Percentiles rank a stretch among this genome's conserved stretches.
These are phyloP conservation scores for Daphoenositta chrysoptera DNA, from an alignment of 2,113 vertebrate species.

Conservation along the genomic window DNA sequence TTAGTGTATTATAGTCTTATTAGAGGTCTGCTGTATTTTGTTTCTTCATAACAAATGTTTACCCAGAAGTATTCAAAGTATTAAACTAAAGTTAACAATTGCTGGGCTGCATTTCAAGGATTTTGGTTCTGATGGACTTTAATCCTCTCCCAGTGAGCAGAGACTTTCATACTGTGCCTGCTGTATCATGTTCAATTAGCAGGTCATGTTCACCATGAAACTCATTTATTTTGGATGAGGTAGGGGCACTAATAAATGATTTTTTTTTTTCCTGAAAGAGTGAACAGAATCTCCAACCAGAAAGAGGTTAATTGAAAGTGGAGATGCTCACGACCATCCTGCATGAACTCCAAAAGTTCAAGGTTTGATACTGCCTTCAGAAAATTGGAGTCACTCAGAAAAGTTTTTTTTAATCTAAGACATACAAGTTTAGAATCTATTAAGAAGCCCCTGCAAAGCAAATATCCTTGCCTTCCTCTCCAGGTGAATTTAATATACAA, in stretches of 20 bases:
- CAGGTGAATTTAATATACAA: not conserved
- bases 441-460: not conserved
- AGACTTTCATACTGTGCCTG: not conserved
- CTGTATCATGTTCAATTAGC: not conserved
- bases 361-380: not conserved
- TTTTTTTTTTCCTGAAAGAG: not conserved
- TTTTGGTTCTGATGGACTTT: not conserved
- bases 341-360: not conserved
- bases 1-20: not conserved
- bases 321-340: not conserved
- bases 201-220: not conserved
- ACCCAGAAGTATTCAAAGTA: not conserved
- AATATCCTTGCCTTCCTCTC: not conserved
- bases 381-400: not conserved
- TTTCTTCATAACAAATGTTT: not conserved
- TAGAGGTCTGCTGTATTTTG: not conserved
- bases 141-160: not conserved
- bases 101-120: not conserved
- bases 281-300: not conserved
- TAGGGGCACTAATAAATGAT: not conserved
- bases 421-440: not conserved
- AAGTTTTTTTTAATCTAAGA: not conserved
- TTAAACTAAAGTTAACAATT: not conserved
- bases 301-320: constrained; percentile 34
- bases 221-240: constrained; percentile 8